These are phyloP conservation scores for Glandiceps talaboti DNA, from an alignment of 53 echinoderm and acorn worm species.

Conservation along the genomic window DNA sequence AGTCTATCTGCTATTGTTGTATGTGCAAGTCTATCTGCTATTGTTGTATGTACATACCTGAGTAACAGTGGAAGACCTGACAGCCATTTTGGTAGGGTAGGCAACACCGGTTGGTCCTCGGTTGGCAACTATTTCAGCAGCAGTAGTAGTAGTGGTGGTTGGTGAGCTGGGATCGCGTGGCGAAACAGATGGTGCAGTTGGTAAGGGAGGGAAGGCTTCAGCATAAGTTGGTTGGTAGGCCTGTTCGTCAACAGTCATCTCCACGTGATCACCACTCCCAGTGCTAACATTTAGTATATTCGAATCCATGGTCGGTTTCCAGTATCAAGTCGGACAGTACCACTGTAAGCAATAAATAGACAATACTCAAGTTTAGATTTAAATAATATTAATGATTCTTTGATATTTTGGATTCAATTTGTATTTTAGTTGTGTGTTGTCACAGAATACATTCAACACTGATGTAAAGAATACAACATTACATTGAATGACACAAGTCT, in stretches of 20 bases:
- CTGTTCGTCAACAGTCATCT: neutral
- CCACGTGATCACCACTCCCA: neutral
- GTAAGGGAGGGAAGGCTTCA: neutral
- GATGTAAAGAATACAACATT: too few species aligned
- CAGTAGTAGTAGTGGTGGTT: neutral
- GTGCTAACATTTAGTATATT: constrained; percentile 20
- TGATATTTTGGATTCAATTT: too few species aligned
- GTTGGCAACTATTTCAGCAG: neutral
- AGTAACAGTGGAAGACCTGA: constrained; percentile 99
- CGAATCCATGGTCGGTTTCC: constrained; percentile 97
- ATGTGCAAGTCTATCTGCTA: too few species aligned
- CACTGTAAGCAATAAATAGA: constrained; percentile 28
- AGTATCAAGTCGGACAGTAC: constrained; percentile 96
- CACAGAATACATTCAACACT: too few species aligned
- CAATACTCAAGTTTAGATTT: neutral
- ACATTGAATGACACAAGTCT: too few species aligned
- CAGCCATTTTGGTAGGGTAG: constrained; percentile 77
- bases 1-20: too few species aligned
- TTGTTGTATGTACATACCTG: too few species aligned
- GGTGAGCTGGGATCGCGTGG: too few species aligned
- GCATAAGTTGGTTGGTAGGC: constrained; percentile 34
- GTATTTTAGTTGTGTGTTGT: too few species aligned
- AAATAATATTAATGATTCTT: neutral
- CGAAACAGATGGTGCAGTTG: neutral
- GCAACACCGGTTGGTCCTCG: neutral